Conservation (phyloP, 2,113 vertebrate species). For the western clawed frog (Xenopus tropicalis) region DNA sequence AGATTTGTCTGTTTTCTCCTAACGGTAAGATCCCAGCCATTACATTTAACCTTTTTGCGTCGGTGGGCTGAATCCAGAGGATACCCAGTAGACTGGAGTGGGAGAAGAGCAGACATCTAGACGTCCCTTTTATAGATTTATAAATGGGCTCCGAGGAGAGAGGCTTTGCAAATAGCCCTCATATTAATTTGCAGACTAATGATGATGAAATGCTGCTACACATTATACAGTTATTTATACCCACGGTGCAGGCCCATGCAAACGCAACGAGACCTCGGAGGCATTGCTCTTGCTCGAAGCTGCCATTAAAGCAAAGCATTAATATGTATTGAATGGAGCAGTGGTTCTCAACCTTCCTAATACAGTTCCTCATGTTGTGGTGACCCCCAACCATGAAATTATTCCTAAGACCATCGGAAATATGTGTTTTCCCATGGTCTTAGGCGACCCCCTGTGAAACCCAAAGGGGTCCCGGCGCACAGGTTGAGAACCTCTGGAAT, state of each 20-base stretch:
- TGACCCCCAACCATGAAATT: no score
- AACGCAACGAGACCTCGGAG: background rate
- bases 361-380: no score
- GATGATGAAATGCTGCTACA: constrained; percentile 34
- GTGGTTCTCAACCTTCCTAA: no score
- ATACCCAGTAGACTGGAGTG: constrained; percentile 23
- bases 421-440: no score
- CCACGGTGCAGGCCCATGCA: background rate
- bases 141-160: constrained; percentile 48
- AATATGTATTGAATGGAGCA: no score
- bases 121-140: constrained; percentile 51
- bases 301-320: no score
- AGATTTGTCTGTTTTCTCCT: constrained; percentile 3
- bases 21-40: background rate
- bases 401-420: no score
- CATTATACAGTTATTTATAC: constrained; percentile 4
- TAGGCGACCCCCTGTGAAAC: no score
- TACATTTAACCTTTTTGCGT: constrained; percentile 7
- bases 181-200: constrained; percentile 27
- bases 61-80: constrained; percentile 21
- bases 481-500: no score
- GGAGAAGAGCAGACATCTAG: constrained; percentile 43
- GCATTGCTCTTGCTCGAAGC: no score
- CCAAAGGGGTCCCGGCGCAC: no score
- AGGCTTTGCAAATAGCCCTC: constrained; percentile 47